Conservation (phyloP, 53 echinoderm and acorn worm genomes). For the Stichopus horrens region DNA sequence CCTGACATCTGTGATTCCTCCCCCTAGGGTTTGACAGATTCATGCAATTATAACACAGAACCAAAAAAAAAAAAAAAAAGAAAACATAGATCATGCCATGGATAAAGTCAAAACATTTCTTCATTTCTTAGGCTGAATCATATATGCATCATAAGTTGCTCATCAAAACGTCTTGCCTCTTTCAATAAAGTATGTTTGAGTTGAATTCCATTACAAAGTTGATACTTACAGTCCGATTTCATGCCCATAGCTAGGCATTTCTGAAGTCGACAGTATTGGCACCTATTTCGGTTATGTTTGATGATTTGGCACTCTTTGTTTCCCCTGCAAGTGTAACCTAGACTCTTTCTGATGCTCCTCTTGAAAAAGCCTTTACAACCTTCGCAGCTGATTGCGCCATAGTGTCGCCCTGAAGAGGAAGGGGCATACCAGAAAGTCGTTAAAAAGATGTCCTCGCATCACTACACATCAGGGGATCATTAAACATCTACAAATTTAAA, state of each 20-base stretch:
- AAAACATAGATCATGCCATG: too few relatives aligned
- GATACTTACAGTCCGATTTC: constrained; percentile 99
- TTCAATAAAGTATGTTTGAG: background rate
- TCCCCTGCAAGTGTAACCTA: constrained; percentile 94
- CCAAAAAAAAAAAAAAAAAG: too few relatives aligned
- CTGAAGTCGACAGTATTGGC: constrained; percentile 98
- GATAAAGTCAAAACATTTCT: too few relatives aligned
- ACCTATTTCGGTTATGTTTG: constrained; percentile 97
- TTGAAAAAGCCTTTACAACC: constrained; percentile 99
- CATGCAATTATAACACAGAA: too few relatives aligned
- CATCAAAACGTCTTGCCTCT: too few relatives aligned
- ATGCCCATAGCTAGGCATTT: constrained; percentile 96
- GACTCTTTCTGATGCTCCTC: constrained; percentile 92
- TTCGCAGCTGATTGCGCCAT: constrained; percentile 99
- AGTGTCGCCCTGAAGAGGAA: constrained; percentile 80
- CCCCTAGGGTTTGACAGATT: too few relatives aligned
- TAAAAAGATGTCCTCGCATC: too few relatives aligned
- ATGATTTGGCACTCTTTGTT: constrained; percentile 98
- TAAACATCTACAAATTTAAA: background rate
- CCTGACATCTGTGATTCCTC: too few relatives aligned
- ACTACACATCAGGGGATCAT: background rate
- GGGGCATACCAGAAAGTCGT: background rate
- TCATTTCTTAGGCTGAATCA: too few relatives aligned
- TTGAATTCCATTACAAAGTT: background rate
- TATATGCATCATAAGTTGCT: too few relatives aligned